Conservation (phyloP, 2,888 invertebrate genomes). For the Epinotia bilunana region DNA sequence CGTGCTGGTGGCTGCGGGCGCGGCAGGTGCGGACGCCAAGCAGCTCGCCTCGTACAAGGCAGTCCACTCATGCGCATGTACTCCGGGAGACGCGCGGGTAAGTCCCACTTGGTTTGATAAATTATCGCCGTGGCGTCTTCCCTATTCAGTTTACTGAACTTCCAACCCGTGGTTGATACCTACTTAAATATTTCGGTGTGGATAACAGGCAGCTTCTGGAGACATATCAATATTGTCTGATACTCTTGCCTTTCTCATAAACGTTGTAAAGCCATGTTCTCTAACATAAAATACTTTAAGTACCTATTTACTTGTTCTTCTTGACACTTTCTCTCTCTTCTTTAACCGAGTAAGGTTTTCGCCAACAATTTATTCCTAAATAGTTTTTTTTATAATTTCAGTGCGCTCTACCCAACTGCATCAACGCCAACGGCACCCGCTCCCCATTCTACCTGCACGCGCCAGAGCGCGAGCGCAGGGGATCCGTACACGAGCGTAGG, state of each 20-base stretch:
- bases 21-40: slow-evolving; percentile 77
- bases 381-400: slow-evolving; percentile 58
- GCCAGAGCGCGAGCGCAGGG: slow-evolving; percentile 79
- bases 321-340: too few relatives aligned
- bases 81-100: slow-evolving; percentile 77
- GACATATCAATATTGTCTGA: background rate
- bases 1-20: slow-evolving; percentile 91
- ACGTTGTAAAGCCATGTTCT: background rate
- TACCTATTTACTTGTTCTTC: too few relatives aligned
- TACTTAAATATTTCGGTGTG: background rate
- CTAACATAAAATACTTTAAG: too few relatives aligned
- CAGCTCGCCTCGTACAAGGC: slow-evolving; percentile 77
- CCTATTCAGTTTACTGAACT: too few relatives aligned
- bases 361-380: too few relatives aligned
- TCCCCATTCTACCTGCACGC: slow-evolving; percentile 91
- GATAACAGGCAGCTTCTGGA: background rate
- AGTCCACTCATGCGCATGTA: slow-evolving; percentile 78
- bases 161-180: too few relatives aligned
- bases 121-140: background rate
- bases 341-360: too few relatives aligned
- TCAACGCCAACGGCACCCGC: slow-evolving; percentile 76
- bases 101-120: slow-evolving; percentile 52
- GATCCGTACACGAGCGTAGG: slow-evolving; percentile 67
- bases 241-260: background rate
- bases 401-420: slow-evolving; percentile 83